These are phyloP conservation scores for Pseudolycoriella hygida DNA, from an alignment of 2,888 invertebrate genomes.

Conservation along the genomic window DNA sequence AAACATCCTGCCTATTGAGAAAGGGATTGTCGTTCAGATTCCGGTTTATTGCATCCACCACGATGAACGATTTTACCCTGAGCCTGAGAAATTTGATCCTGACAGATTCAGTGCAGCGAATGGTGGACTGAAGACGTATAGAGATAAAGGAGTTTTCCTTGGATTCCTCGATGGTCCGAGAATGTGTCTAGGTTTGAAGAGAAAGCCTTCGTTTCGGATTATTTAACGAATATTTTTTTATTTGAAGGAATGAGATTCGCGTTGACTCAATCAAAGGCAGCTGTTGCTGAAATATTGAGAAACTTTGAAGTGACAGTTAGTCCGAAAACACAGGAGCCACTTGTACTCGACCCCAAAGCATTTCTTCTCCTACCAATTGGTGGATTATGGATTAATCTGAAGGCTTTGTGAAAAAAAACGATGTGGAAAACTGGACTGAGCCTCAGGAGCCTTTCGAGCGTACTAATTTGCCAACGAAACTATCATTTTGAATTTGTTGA, in stretches of 20 bases:
- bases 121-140: slow-evolving; percentile 8
- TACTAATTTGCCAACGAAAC: no score
- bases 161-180: slow-evolving; percentile 8
- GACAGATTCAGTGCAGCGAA: slow-evolving; percentile 8
- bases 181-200: slow-evolving; percentile 4
- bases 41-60: slow-evolving; percentile 3
- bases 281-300: slow-evolving; percentile 2
- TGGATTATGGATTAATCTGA: slow-evolving; percentile 6
- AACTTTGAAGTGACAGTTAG: slow-evolving; percentile 3
- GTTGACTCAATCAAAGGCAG: slow-evolving; percentile 4
- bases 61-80: slow-evolving; percentile 6
- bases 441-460: no score
- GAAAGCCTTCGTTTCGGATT: neutral
- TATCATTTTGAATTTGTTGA: no score
- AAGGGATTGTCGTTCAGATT: neutral
- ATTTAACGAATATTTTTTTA: neutral
- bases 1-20: slow-evolving; percentile 8
- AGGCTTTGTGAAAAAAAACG: neutral
- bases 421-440: no score
- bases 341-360: neutral
- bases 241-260: slow-evolving; percentile 5
- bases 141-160: slow-evolving; percentile 7
- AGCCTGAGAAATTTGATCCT: slow-evolving; percentile 7
- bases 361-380: slow-evolving; percentile 1
- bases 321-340: slow-evolving; percentile 2